A percentile compares a stretch with the other conserved stretches of the same genome.
phyloP scores from a whole-genome alignment of 1,140 invertebrate species.

The Lasioglossum baleicum region DNA sequence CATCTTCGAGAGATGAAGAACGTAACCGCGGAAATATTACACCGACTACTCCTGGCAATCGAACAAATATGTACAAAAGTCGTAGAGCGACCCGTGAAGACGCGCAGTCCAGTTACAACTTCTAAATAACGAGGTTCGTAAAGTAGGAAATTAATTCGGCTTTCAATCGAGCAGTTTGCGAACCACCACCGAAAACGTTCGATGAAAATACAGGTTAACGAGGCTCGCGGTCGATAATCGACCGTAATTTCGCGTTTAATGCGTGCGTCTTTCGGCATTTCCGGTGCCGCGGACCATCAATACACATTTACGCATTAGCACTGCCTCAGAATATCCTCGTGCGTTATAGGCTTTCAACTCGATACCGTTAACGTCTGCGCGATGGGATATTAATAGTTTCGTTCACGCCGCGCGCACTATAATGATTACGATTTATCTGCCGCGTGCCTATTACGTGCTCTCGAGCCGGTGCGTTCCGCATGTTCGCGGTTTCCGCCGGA shows the following conservation, averaged over 20 bases:
- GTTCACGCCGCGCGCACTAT: conserved; percentile 7
- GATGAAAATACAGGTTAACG: background rate
- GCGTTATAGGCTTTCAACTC: conserved; percentile 46
- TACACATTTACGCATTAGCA: conserved; percentile 42
- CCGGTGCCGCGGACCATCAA: conserved; percentile 13
- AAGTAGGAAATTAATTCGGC: too few species aligned
- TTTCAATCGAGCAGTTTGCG: too few species aligned
- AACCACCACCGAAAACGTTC: too few species aligned
- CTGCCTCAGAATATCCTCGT: background rate
- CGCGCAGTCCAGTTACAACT: too few species aligned
- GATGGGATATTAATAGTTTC: conserved; percentile 44
- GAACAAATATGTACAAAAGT: too few species aligned
- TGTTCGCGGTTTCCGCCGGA: background rate
- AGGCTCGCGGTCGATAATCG: background rate
- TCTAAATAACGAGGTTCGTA: too few species aligned
- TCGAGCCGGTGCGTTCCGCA: too few species aligned
- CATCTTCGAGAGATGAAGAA: too few species aligned
- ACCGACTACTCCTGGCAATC: too few species aligned
- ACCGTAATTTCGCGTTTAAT: conserved; percentile 26
- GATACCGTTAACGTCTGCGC: conserved; percentile 22
- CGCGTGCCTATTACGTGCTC: conserved; percentile 20
- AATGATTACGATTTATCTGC: conserved; percentile 37
- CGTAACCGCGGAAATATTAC: too few species aligned
- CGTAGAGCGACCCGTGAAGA: too few species aligned
- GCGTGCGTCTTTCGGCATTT: conserved; percentile 3